Evolutionary conservation across 2,888 invertebrate species (phyloP).

Genomic region (Rotaria magnacalcarata): DNA sequence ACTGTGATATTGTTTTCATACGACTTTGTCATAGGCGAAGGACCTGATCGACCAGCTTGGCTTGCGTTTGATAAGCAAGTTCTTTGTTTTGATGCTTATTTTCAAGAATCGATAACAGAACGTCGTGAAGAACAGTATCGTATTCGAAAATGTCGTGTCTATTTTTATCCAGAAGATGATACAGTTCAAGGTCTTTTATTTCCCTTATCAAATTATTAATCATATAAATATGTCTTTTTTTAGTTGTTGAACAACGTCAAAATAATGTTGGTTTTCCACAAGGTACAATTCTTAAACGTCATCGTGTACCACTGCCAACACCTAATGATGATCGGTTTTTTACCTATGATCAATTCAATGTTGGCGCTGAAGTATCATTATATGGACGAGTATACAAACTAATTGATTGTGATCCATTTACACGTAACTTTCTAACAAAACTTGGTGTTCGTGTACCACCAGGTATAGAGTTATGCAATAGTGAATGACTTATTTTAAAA

Average conservation of each 20-base stretch:
- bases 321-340: slow-evolving; percentile 72
- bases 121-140: slow-evolving; percentile 68
- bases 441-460: slow-evolving; percentile 72
- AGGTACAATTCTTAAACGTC: slow-evolving; percentile 63
- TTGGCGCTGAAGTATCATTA: slow-evolving; percentile 74
- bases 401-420: slow-evolving; percentile 79
- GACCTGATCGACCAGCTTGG: slow-evolving; percentile 75
- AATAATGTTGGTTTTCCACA: slow-evolving; percentile 79
- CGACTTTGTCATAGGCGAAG: slow-evolving; percentile 59
- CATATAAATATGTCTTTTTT: background rate
- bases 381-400: slow-evolving; percentile 77
- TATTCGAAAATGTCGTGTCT: slow-evolving; percentile 75
- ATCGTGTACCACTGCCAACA: slow-evolving; percentile 65
- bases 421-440: slow-evolving; percentile 75
- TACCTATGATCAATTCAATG: slow-evolving; percentile 79
- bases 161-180: slow-evolving; percentile 82
- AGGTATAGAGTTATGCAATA: slow-evolving; percentile 39
- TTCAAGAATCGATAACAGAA: slow-evolving; percentile 71
- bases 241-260: slow-evolving; percentile 64
- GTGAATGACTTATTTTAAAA: background rate
- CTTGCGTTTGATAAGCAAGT: slow-evolving; percentile 81
- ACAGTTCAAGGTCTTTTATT: slow-evolving; percentile 76
- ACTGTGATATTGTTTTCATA: background rate
- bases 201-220: background rate
- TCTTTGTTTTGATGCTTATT: slow-evolving; percentile 48